phyloP scores from a whole-genome alignment of 2,797 vertebrate genomes.

The Oreonectes daqikongensis region DNA sequence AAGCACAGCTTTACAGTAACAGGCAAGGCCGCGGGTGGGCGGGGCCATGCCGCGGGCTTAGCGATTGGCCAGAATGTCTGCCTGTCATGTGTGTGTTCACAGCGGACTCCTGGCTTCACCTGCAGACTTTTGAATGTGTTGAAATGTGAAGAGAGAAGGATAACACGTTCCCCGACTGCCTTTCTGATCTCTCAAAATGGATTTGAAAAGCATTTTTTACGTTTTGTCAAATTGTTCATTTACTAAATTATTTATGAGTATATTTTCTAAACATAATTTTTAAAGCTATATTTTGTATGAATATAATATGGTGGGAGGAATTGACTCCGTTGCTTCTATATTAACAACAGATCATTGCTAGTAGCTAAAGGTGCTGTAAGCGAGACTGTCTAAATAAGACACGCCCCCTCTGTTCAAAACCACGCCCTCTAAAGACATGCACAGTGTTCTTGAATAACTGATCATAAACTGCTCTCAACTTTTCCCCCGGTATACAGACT shows the following conservation, averaged over 20 bases:
- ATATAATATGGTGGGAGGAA: constrained; percentile 64
- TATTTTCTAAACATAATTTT: constrained; percentile 77
- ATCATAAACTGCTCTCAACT: background rate
- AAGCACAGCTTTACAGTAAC: constrained; percentile 35
- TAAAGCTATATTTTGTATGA: constrained; percentile 79
- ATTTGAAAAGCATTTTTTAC: constrained; percentile 69
- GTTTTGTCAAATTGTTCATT: constrained; percentile 72
- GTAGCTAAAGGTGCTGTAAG: background rate
- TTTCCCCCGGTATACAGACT: too few relatives aligned
- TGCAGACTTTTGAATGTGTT: constrained; percentile 74
- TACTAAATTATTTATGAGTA: constrained; percentile 65
- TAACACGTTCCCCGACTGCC: constrained; percentile 52
- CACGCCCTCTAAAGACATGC: background rate
- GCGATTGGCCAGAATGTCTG: constrained; percentile 27
- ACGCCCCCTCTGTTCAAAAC: background rate
- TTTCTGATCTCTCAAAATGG: constrained; percentile 57
- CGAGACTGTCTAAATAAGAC: background rate
- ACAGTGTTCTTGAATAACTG: background rate
- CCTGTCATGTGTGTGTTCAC: constrained; percentile 10
- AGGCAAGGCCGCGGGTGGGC: constrained; percentile 3
- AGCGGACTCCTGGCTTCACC: constrained; percentile 15
- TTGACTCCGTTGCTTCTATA: constrained; percentile 36
- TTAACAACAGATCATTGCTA: constrained; percentile 32
- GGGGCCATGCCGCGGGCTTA: background rate
- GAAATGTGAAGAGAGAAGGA: constrained; percentile 58